A percentile compares a stretch with the other conserved stretches of the same genome.
phyloP scores from a whole-genome alignment of 2,888 invertebrate genomes.

The Rapana venosa region DNA sequence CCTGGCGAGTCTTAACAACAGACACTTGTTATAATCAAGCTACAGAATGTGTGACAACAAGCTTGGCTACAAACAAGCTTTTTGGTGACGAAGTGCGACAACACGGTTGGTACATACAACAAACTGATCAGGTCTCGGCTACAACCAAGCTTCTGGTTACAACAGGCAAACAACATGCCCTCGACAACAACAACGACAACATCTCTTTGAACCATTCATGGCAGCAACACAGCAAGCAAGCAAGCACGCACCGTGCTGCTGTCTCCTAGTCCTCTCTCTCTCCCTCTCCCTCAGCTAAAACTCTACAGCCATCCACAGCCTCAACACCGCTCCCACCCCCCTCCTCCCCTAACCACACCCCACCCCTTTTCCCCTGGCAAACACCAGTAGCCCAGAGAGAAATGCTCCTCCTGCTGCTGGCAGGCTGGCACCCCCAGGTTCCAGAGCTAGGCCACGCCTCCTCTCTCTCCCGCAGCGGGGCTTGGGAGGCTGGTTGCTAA shows the following conservation, averaged over 20 bases:
- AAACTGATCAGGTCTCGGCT: too few species aligned
- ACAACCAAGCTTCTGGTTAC: too few species aligned
- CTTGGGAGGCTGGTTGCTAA: slow-evolving; percentile 18
- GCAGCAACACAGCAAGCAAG: too few species aligned
- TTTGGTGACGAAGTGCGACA: too few species aligned
- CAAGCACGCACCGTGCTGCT: not conserved
- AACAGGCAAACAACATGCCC: too few species aligned
- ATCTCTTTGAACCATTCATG: too few species aligned
- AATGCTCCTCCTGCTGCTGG: not conserved
- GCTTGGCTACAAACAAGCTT: too few species aligned
- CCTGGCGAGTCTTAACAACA: too few species aligned
- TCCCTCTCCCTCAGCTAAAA: slow-evolving; percentile 1
- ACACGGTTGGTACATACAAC: too few species aligned
- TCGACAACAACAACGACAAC: too few species aligned
- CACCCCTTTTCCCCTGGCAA: not conserved
- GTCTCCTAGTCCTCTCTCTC: not conserved
- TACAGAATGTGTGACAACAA: too few species aligned
- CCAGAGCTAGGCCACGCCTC: slow-evolving; percentile 29
- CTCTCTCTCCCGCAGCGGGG: not conserved
- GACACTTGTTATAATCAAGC: too few species aligned
- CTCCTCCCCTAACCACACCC: not conserved
- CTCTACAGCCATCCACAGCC: slow-evolving; percentile 7
- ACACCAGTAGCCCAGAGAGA: not conserved
- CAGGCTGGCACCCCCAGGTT: slow-evolving; percentile 22
- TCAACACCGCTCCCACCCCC: not conserved